Evolutionary conservation across 1,140 invertebrate species (phyloP), one percentile per base, ranked within the genome.

Genomic region (Megathymus violae): DNA sequence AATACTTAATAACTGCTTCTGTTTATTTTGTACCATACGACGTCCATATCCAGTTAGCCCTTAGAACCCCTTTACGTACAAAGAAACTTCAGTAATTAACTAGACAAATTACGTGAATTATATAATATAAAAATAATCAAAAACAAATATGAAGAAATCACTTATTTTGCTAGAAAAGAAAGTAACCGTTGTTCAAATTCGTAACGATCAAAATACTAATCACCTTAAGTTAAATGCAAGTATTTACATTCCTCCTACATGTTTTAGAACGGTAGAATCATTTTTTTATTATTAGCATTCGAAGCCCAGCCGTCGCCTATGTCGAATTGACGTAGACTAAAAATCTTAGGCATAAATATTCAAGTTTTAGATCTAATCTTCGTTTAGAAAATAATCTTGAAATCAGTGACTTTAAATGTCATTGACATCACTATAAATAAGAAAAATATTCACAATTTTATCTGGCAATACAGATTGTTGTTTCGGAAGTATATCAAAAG

Each of bases 401-500:
- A 86, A 85, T 79, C 74, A 84, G 79, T 85, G 82, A 88, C 82
- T 79, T 78, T 73, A 83, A 85, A 85, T 87, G 86, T 88, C 86
- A 88, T 80, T 80, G 82, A 87, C 85, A 85, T 86, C 76, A 86
- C 69, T 79, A 82, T 82, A 85, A 75, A 74, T 82, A 89, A 87
- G 88, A 89, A 91, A 89, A 91, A 89, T 89, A 89, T 88, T 89
- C 83, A 89, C 81, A 87, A 83, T 84, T 90, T 87, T 91, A 91
- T 91, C 84, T 91, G 86, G 88, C 88, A 91, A 91, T 89, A 91
- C 88, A 91, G 88, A 91, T 89, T 82, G 74, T 83, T 78, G 76
- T 84, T 76, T 80, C 76, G 74, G 67, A 74, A 82, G 72, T 80
- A 81, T 85, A 81, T 85, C 75, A 81, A 88, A 85, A 85, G 81